phyloP scores from a whole-genome alignment of 1,140 invertebrate species.

The Hycleus cichorii region DNA sequence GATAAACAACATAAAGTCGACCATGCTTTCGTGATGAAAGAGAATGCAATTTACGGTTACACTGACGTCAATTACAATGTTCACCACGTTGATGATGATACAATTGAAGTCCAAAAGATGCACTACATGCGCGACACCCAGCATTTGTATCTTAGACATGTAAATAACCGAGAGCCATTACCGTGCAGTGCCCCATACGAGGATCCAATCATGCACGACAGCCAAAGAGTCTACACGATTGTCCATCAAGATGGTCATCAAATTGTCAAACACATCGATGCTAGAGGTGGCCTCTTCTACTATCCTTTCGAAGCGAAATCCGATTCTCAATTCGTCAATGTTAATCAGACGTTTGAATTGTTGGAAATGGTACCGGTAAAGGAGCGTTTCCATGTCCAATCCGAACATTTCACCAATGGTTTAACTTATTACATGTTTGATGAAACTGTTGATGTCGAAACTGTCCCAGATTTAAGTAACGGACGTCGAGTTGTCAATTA shows the following conservation, averaged over 20 bases:
- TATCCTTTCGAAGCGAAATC: slow-evolving; percentile 38
- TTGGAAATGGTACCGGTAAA: slow-evolving; percentile 16
- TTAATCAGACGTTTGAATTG: slow-evolving; percentile 40
- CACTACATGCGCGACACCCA: slow-evolving; percentile 13
- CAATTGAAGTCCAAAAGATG: slow-evolving; percentile 24
- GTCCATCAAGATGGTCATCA: slow-evolving; percentile 17
- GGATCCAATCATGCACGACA: slow-evolving; percentile 18
- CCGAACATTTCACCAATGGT: slow-evolving; percentile 24
- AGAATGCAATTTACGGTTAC: slow-evolving; percentile 24
- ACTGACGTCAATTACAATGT: slow-evolving; percentile 20
- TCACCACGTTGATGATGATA: slow-evolving; percentile 8
- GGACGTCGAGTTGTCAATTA: slow-evolving; percentile 34
- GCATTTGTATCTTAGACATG: slow-evolving; percentile 15
- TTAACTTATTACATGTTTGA: slow-evolving; percentile 31
- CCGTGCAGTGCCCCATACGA: slow-evolving; percentile 18
- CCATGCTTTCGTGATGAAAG: slow-evolving; percentile 18
- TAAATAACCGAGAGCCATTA: slow-evolving; percentile 2
- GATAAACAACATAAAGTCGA: not conserved
- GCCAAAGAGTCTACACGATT: slow-evolving; percentile 17
- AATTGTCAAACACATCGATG: slow-evolving; percentile 18
- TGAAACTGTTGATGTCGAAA: slow-evolving; percentile 12
- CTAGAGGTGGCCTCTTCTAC: slow-evolving; percentile 34
- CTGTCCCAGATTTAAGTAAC: slow-evolving; percentile 35
- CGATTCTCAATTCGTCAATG: slow-evolving; percentile 39
- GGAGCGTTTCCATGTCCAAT: not conserved